Base-by-base conservation (phyloP, 2,113 vertebrate species). In the Nannobrachium achirus region DNA sequence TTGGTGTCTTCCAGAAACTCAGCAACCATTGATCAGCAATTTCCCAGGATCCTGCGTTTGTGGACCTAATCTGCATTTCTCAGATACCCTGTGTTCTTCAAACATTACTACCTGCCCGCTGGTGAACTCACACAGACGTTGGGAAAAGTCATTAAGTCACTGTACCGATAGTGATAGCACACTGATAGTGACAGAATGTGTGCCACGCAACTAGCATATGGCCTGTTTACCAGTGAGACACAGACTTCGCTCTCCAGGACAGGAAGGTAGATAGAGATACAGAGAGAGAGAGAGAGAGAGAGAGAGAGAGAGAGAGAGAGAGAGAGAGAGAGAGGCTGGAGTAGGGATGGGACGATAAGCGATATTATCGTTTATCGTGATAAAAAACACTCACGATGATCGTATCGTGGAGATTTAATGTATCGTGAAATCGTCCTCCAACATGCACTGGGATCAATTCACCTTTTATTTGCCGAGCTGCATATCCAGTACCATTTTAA, bases 21-120 rank as follows among this genome's bases (percentile, higher is more conserved):
- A 63, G 67, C 62, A 71, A 66, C 63, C 52, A 83, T 66, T 75
- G 75, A 89, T 88, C 75, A 62, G 51, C 63, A 61, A 75, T 81
- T 79, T 77, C 72, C 62, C 59, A 66, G 62, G 62, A 61, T 20
- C 39, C 8, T 53, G 18, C 56, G 56, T 73, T 72, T 76, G 56
- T 46, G 16, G 46, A 58, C 38, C 55, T 62, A 59, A 52, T 63
- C n/a, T 50, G 49, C 14, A 38, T 44, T 61, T 56, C 10, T 46
- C 57, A 56, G 7, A 11, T 11, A 10, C 45, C 51, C 25, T 5
- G 25, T 33, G 25, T 33, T 33, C 25, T 33, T 33, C 25, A 33
- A 33, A 33, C 25, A 33, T 33, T n/a, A 4, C 25, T 33, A 33
- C 25, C 25, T 33, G 20, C 51, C 9, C 7, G 19, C 19, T 10